Conservation (phyloP, 2,797 vertebrate genomes). For the Clangula hyemalis region DNA sequence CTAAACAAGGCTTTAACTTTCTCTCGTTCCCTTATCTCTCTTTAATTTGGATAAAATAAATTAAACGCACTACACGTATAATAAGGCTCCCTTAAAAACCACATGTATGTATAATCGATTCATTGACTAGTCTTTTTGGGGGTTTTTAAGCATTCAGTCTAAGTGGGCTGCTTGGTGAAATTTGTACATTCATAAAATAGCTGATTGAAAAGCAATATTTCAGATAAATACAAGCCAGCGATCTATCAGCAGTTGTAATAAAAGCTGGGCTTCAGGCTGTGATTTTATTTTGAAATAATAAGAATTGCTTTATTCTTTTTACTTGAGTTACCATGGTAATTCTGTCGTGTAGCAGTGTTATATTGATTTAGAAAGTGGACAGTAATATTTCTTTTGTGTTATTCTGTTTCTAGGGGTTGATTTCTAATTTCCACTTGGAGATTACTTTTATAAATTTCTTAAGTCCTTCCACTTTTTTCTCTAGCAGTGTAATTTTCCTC, state of each 20-base stretch:
- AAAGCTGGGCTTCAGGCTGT: conserved; percentile 97
- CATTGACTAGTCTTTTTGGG: conserved; percentile 80
- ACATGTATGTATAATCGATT: conserved; percentile 75
- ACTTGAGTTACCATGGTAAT: conserved; percentile 99
- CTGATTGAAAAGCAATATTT: conserved; percentile 97
- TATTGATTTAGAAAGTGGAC: conserved; percentile 99
- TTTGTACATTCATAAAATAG: conserved; percentile 94
- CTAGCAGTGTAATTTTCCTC: conserved; percentile 95
- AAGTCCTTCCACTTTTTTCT: conserved; percentile 93
- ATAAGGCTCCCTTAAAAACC: not conserved
- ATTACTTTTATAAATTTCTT: conserved; percentile 99
- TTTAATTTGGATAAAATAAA: not conserved
- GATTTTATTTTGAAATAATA: conserved; percentile 99
- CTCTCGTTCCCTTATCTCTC: not conserved
- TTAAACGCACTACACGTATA: not conserved
- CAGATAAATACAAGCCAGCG: conserved; percentile 94
- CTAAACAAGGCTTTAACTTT: conserved; percentile 43
- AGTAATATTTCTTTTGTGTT: conserved; percentile 99
- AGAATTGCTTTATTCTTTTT: conserved; percentile 99
- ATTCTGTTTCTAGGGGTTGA: conserved; percentile 98
- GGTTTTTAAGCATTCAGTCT: conserved; percentile 83
- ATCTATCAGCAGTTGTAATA: conserved; percentile 98
- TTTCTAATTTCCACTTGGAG: conserved; percentile 99
- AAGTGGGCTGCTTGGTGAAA: conserved; percentile 90
- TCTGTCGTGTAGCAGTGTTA: conserved; percentile 95